Percentiles rank a stretch among this genome's conserved stretches.
phyloP scores from a whole-genome alignment of 2,797 vertebrate genomes.

The Rhinella marina region DNA sequence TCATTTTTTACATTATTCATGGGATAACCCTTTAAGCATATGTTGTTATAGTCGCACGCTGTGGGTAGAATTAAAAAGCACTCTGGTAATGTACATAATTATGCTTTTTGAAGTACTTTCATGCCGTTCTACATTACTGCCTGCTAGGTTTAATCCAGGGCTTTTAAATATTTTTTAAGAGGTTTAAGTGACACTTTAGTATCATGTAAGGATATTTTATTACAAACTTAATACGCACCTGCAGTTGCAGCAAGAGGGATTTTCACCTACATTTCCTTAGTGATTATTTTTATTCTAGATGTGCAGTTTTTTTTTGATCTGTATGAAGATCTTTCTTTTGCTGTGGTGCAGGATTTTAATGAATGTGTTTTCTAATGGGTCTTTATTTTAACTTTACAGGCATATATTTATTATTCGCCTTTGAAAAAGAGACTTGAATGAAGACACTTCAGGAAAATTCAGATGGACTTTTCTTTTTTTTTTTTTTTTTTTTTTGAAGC shows the following conservation, averaged over 20 bases:
- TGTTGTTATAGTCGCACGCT: not conserved
- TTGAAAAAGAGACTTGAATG: slow-evolving; percentile 86
- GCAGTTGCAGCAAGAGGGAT: not conserved
- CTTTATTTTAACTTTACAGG: slow-evolving; percentile 72
- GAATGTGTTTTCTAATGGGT: not conserved
- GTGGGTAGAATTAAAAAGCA: not conserved
- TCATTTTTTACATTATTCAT: no score
- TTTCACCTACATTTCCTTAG: not conserved
- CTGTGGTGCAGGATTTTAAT: not conserved
- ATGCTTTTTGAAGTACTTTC: not conserved
- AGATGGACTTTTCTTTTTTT: not conserved
- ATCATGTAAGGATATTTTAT: not conserved
- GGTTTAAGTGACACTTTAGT: not conserved
- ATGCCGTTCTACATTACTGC: not conserved
- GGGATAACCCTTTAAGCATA: no score
- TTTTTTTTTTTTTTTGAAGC: not conserved
- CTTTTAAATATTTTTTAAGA: not conserved
- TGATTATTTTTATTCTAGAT: not conserved
- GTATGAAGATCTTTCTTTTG: not conserved
- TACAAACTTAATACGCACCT: not conserved
- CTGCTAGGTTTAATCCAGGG: not conserved
- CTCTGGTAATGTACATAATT: not conserved
- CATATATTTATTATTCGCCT: slow-evolving; percentile 94
- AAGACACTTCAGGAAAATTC: not conserved
- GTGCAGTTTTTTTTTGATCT: not conserved